phyloP scores from a whole-genome alignment of 2,113 vertebrate genomes.

The Clarias gariepinus region DNA sequence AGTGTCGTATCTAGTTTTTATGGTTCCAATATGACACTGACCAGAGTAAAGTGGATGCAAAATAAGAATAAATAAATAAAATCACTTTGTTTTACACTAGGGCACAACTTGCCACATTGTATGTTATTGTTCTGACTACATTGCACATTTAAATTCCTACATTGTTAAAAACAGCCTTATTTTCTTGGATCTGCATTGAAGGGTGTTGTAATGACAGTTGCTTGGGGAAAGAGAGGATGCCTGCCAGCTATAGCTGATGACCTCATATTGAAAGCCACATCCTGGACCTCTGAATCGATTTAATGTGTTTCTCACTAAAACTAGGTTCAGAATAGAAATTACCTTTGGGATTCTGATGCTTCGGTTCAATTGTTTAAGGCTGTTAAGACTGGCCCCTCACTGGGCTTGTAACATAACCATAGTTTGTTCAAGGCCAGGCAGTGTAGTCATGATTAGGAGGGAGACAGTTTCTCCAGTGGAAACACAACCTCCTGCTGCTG shows the following conservation, averaged over 20 bases:
- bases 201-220: constrained; percentile 9
- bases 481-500: constrained; percentile 11
- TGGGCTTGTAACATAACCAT: constrained; percentile 21
- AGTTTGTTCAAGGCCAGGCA: constrained; percentile 17
- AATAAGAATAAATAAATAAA: neutral
- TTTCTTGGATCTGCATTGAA: constrained; percentile 1
- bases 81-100: neutral
- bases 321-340: constrained; percentile 23
- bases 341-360: constrained; percentile 36
- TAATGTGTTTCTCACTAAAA: constrained; percentile 24
- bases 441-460: constrained; percentile 39
- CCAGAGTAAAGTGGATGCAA: neutral
- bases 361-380: constrained; percentile 37
- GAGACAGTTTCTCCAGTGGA: constrained; percentile 14
- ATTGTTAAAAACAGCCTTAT: neutral
- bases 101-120: neutral
- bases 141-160: neutral
- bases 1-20: neutral
- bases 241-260: neutral
- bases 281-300: constrained; percentile 6
- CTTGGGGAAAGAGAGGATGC: neutral
- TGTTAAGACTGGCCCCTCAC: constrained; percentile 9
- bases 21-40: neutral
- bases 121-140: neutral
- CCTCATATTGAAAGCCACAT: neutral